Conservation (phyloP, 1,140 invertebrate genomes). For the Nasonia giraulti region DNA sequence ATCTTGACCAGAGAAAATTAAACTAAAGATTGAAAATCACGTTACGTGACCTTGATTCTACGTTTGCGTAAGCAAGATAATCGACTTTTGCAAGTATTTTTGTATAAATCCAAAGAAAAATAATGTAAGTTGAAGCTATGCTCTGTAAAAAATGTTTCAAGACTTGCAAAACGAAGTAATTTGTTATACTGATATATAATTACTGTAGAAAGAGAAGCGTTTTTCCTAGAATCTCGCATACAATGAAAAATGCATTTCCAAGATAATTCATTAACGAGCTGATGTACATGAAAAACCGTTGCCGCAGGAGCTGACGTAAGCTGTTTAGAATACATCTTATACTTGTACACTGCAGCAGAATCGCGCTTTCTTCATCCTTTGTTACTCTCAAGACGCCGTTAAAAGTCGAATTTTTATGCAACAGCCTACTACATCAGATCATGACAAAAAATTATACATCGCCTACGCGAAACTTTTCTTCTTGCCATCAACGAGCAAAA, state of each 20-base stretch:
- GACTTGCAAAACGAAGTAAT: neutral
- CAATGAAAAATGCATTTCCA: neutral
- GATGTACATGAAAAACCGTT: neutral
- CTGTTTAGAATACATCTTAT: neutral
- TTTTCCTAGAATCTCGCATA: neutral
- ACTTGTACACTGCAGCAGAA: neutral
- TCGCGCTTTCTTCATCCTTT: neutral
- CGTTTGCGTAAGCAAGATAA: too few relatives aligned
- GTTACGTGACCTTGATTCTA: too few relatives aligned
- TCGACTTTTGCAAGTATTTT: too few relatives aligned
- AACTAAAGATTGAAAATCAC: too few relatives aligned
- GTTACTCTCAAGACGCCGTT: neutral
- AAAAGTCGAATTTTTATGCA: neutral
- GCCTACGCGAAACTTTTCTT: too few relatives aligned
- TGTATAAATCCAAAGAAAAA: neutral
- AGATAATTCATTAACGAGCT: neutral
- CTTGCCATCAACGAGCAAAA: too few relatives aligned
- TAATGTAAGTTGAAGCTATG: neutral
- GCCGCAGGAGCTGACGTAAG: neutral
- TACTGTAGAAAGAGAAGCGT: neutral
- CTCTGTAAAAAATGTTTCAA: too few relatives aligned
- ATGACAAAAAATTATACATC: too few relatives aligned
- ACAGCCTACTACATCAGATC: too few relatives aligned
- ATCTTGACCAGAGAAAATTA: too few relatives aligned
- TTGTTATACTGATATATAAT: neutral